Conservation (phyloP, 1,140 invertebrate genomes). For the Phortica variegata region DNA sequence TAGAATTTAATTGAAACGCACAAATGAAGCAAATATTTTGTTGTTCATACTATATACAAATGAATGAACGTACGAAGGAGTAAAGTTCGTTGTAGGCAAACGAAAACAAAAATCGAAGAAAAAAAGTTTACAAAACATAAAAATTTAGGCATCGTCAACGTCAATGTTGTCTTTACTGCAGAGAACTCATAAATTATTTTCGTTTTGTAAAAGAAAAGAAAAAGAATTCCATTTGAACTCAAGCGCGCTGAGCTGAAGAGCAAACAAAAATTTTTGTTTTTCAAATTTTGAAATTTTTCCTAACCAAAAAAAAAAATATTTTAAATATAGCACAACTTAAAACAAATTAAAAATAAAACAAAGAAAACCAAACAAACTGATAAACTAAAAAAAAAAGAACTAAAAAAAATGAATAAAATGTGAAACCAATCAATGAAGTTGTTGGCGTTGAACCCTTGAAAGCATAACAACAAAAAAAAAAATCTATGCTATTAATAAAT, state of each 20-base stretch:
- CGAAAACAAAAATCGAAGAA: too few species aligned
- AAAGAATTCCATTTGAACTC: too few species aligned
- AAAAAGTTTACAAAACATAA: background rate
- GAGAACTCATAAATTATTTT: slow-evolving; percentile 51
- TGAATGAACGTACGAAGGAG: too few species aligned
- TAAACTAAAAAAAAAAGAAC: slow-evolving; percentile 30
- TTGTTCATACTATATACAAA: too few species aligned
- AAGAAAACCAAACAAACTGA: slow-evolving; percentile 31
- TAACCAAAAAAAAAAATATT: background rate
- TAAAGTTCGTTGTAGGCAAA: too few species aligned
- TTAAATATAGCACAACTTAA: slow-evolving; percentile 6
- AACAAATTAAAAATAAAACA: slow-evolving; percentile 22
- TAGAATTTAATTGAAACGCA: slow-evolving; percentile 28
- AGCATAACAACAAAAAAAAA: slow-evolving; percentile 28
- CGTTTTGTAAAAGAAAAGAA: too few species aligned
- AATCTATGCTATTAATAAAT: slow-evolving; percentile 9
- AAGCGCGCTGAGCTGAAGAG: slow-evolving; percentile 23
- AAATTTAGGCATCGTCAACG: background rate
- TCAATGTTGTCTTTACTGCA: slow-evolving; percentile 21
- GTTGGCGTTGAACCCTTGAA: slow-evolving; percentile 31
- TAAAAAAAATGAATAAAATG: slow-evolving; percentile 27
- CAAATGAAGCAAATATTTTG: slow-evolving; percentile 15
- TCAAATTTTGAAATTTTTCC: background rate
- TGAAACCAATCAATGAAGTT: slow-evolving; percentile 42
- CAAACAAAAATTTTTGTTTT: slow-evolving; percentile 9